These are phyloP conservation scores for Ophioninae sp. DNA, from an alignment of 2,888 invertebrate genomes.

Conservation along the genomic window DNA sequence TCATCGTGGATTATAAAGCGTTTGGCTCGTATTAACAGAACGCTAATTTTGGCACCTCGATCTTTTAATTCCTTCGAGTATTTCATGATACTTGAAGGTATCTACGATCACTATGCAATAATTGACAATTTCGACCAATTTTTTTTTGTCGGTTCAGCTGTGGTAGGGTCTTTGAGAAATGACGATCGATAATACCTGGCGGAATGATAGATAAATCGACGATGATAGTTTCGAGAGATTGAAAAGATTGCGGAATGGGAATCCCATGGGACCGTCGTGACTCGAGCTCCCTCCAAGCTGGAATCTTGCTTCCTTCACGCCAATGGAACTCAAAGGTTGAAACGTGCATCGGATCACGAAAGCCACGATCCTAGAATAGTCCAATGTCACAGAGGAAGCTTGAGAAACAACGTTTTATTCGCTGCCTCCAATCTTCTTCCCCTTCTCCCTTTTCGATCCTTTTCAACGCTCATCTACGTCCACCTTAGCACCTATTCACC, in stretches of 20 bases:
- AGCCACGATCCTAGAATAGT: conserved; percentile 24
- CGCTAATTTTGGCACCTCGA: no score
- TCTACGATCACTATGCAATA: no score
- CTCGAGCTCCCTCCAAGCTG: conserved; percentile 45
- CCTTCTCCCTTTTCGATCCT: conserved; percentile 50
- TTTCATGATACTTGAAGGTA: no score
- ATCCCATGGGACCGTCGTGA: conserved; percentile 57
- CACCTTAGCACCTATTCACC: not conserved
- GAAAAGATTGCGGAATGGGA: conserved; percentile 40
- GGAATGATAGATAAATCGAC: conserved; percentile 54
- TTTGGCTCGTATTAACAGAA: no score
- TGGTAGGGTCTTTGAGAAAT: not conserved
- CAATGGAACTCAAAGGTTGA: conserved; percentile 10
- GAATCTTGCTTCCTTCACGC: conserved; percentile 2
- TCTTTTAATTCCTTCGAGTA: no score
- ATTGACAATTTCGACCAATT: no score
- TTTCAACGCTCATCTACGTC: not conserved
- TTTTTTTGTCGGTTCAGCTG: no score
- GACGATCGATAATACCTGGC: conserved; percentile 55
- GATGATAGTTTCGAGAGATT: conserved; percentile 46
- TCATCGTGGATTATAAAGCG: not conserved
- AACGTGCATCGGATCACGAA: not conserved
- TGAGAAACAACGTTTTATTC: conserved; percentile 40
- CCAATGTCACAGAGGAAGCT: not conserved
- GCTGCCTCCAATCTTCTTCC: conserved; percentile 19